These are phyloP conservation scores for Panurus biarmicus DNA, from an alignment of 2,113 vertebrate species.

Conservation along the genomic window DNA sequence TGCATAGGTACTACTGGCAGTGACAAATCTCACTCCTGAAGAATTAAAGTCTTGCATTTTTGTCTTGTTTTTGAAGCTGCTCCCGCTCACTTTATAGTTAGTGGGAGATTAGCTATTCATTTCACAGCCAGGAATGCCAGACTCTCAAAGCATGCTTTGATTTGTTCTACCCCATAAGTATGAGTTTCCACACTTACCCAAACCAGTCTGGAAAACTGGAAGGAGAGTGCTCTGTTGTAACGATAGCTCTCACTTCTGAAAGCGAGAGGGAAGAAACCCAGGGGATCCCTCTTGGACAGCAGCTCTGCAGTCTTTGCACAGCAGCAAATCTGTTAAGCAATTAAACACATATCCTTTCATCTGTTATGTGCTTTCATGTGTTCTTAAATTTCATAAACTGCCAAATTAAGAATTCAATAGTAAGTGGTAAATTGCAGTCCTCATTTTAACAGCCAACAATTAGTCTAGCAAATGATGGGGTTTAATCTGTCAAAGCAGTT, in stretches of 20 bases:
- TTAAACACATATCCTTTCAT: not conserved
- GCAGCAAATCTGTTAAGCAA: not conserved
- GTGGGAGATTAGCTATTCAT: not conserved
- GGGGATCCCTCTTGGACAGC: not conserved
- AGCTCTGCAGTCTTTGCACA: not conserved
- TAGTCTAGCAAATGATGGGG: not conserved
- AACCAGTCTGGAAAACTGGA: not conserved
- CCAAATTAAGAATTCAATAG: conserved; percentile 6
- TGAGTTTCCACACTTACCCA: not conserved
- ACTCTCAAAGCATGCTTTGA: not conserved
- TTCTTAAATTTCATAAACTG: conserved; percentile 31
- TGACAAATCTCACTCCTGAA: not conserved
- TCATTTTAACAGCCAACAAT: not conserved
- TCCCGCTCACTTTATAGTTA: not conserved
- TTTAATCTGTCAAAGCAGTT: not conserved
- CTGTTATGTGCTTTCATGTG: not conserved
- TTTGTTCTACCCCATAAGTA: not conserved
- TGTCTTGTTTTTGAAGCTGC: not conserved
- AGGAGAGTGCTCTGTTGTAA: not conserved
- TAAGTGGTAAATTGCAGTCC: conserved; percentile 6
- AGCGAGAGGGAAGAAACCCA: not conserved
- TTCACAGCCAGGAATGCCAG: not conserved
- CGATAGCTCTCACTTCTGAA: not conserved
- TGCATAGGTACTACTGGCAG: not conserved
- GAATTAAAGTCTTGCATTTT: not conserved